These are phyloP conservation scores for Gobius niger DNA, from an alignment of 2,113 vertebrate genomes.

Conservation along the genomic window DNA sequence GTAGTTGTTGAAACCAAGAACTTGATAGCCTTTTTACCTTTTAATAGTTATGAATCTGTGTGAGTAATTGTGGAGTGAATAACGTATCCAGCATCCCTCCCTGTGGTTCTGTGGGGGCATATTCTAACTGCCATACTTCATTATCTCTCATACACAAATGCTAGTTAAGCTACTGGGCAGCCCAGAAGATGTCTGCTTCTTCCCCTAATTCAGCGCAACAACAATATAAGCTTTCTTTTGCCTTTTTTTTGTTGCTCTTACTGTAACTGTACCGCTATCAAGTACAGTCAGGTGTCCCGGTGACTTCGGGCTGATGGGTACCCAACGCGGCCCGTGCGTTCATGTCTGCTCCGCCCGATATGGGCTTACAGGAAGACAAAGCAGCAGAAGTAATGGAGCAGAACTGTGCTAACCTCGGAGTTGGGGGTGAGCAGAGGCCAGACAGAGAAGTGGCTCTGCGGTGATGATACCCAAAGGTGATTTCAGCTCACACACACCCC, in stretches of 20 bases:
- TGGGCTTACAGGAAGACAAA: slow-evolving; percentile 44
- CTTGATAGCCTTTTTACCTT: too few species aligned
- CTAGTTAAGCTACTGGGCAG: too few species aligned
- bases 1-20: too few species aligned
- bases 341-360: neutral
- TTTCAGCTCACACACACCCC: slow-evolving; percentile 59
- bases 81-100: too few species aligned
- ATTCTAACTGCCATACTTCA: too few species aligned
- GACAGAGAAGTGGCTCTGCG: slow-evolving; percentile 55
- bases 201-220: too few species aligned
- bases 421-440: slow-evolving; percentile 62
- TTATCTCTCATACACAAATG: too few species aligned
- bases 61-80: too few species aligned
- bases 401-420: slow-evolving; percentile 67
- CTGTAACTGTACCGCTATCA: slow-evolving; percentile 15
- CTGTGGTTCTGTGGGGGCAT: too few species aligned
- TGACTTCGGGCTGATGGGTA: slow-evolving; percentile 5
- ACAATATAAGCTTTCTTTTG: neutral
- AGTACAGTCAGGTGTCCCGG: slow-evolving; percentile 32
- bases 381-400: slow-evolving; percentile 65
- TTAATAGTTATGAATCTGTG: too few species aligned
- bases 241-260: slow-evolving; percentile 10
- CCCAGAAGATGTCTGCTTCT: too few species aligned
- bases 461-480: slow-evolving; percentile 72
- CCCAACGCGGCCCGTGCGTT: neutral